These are phyloP conservation scores for Tyto alba DNA, from an alignment of 2,113 vertebrate genomes.

Conservation along the genomic window DNA sequence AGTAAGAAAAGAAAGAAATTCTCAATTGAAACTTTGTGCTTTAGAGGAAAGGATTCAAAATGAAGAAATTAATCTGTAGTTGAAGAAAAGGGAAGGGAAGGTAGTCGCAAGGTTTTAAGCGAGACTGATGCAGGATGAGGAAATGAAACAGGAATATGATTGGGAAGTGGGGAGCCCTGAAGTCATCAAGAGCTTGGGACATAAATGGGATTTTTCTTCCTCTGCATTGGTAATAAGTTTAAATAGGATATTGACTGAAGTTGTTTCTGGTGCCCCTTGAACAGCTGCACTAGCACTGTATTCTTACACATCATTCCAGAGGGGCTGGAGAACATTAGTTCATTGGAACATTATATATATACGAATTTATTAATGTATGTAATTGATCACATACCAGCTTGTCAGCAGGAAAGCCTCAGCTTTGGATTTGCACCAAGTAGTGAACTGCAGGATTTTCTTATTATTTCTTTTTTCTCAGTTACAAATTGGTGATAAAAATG, in stretches of 20 bases:
- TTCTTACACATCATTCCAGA: not conserved
- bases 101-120: not conserved
- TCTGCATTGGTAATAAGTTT: not conserved
- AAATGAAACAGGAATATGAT: not conserved
- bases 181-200: not conserved
- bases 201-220: not conserved
- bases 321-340: not conserved
- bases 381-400: not conserved
- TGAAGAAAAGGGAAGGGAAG: not conserved
- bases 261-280: not conserved
- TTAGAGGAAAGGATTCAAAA: not conserved
- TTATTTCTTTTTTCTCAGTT: not conserved
- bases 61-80: not conserved
- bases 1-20: not conserved
- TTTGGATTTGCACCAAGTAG: not conserved
- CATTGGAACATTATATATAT: not conserved
- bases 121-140: not conserved
- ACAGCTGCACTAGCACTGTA: not conserved
- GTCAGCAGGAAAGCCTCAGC: not conserved
- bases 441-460: not conserved
- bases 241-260: not conserved
- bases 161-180: not conserved
- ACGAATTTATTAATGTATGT: not conserved
- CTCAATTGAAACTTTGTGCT: not conserved
- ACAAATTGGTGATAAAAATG: not conserved